phyloP scores from a whole-genome alignment of 1,140 invertebrate species.

The Ceratina japonica region DNA sequence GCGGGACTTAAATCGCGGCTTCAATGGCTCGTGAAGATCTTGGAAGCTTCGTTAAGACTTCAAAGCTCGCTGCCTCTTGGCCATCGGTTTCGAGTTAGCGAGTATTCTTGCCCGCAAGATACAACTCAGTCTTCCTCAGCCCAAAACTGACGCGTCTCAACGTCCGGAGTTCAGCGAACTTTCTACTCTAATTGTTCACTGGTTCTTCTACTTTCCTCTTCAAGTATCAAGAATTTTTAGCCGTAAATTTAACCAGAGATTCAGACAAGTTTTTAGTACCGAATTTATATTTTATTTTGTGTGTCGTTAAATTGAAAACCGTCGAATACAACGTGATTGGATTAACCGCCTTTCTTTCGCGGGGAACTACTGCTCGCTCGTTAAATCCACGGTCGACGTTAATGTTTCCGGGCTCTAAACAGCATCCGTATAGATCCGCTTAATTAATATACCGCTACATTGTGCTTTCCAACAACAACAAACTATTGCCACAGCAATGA shows the following conservation, averaged over 20 bases:
- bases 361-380: background rate
- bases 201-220: too few species aligned
- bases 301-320: conserved; percentile 16
- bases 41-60: conserved; percentile 60
- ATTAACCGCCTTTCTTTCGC: conserved; percentile 23
- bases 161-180: too few species aligned
- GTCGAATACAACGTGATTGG: conserved; percentile 30
- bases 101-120: conserved; percentile 7
- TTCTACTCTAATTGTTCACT: too few species aligned
- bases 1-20: conserved; percentile 39
- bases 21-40: conserved; percentile 55
- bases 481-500: background rate
- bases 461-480: background rate
- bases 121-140: too few species aligned
- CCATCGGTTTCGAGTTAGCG: conserved; percentile 44
- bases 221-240: too few species aligned
- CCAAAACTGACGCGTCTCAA: too few species aligned
- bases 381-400: conserved; percentile 10
- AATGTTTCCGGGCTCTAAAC: background rate
- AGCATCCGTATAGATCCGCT: background rate
- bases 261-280: too few species aligned
- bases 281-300: background rate
- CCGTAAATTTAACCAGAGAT: too few species aligned
- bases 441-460: conserved; percentile 2
- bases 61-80: conserved; percentile 45